These are phyloP conservation scores for Tetrax tetrax DNA, from an alignment of 2,113 vertebrate species.

Conservation along the genomic window DNA sequence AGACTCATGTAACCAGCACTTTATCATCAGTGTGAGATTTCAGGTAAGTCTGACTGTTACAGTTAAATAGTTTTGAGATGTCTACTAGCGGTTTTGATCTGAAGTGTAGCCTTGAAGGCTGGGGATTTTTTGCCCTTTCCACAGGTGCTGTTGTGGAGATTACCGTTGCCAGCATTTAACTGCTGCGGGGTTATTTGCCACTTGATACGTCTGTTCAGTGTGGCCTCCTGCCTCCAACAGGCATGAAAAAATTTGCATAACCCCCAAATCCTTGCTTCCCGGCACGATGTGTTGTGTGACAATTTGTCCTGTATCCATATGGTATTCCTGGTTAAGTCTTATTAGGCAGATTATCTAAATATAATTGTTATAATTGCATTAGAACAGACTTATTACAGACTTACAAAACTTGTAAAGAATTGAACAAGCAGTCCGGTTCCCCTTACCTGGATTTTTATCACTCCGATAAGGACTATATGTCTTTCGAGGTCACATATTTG, in stretches of 20 bases:
- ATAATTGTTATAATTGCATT: background rate
- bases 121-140: background rate
- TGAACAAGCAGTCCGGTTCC: background rate
- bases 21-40: background rate
- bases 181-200: background rate
- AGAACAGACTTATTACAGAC: background rate
- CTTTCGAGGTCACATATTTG: constrained; percentile 14
- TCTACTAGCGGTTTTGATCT: background rate
- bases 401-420: background rate
- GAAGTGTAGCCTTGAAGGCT: background rate
- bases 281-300: background rate
- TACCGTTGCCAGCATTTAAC: background rate
- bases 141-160: background rate
- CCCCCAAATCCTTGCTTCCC: background rate
- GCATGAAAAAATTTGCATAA: background rate
- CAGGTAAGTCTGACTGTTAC: background rate
- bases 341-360: background rate
- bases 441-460: background rate
- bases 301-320: background rate
- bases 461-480: constrained; percentile 29
- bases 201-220: background rate
- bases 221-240: background rate
- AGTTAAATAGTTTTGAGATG: background rate
- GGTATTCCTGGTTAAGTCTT: background rate
- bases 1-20: background rate